A percentile compares a stretch with the other conserved stretches of the same genome.
Conservation (phyloP, 2,113 vertebrate genomes). For the Candoia aspera region DNA sequence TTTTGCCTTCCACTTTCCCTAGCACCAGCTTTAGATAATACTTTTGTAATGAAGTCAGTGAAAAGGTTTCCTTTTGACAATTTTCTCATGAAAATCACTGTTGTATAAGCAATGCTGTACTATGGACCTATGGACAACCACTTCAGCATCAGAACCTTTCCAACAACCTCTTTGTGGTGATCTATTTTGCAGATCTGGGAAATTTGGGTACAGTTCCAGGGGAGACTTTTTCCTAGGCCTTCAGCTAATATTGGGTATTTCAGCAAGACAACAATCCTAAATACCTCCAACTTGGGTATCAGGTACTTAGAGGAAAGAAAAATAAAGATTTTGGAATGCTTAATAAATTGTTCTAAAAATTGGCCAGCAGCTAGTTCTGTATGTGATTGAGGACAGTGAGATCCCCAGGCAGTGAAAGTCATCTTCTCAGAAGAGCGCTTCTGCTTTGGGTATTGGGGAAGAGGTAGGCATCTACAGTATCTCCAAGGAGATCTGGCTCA, state of each 20-base stretch:
- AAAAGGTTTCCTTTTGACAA: background rate
- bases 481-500: background rate
- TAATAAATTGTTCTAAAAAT: constrained; percentile 22
- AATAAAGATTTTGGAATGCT: background rate
- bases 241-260: background rate
- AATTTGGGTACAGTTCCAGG: background rate
- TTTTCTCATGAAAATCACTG: background rate
- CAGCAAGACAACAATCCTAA: background rate
- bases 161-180: background rate
- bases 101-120: background rate
- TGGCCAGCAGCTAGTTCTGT: constrained; percentile 37
- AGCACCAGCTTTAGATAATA: background rate
- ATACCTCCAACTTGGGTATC: background rate
- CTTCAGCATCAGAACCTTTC: background rate
- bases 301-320: background rate
- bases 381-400: too few relatives aligned
- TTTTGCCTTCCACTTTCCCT: too few relatives aligned
- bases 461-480: background rate
- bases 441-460: background rate
- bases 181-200: background rate
- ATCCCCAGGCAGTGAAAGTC: background rate
- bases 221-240: background rate
- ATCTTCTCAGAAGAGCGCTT: background rate
- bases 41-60: background rate
- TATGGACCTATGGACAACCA: background rate